phyloP scores from a whole-genome alignment of 2,888 invertebrate genomes.

The Drosophila helvetica region DNA sequence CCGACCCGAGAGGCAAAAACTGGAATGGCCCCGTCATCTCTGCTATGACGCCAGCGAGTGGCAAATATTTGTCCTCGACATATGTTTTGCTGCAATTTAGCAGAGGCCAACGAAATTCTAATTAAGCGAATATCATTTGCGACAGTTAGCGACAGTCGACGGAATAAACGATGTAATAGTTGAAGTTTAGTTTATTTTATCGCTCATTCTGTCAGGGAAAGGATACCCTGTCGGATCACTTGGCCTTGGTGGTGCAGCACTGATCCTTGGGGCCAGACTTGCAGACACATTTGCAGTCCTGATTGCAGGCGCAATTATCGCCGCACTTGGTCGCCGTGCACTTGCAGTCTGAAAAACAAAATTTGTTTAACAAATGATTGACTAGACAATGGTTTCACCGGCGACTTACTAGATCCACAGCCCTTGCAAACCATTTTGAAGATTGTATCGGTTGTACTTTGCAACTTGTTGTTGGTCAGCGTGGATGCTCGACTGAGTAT shows the following conservation, averaged over 20 bases:
- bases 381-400: neutral
- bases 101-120: constrained; percentile 33
- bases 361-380: neutral
- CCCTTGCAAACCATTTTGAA: constrained; percentile 71
- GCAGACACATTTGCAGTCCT: constrained; percentile 71
- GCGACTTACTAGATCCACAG: constrained; percentile 66
- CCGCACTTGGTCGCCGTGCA: constrained; percentile 67
- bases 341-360: constrained; percentile 60
- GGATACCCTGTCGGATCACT: constrained; percentile 1
- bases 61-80: constrained; percentile 42
- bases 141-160: constrained; percentile 7
- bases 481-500: constrained; percentile 14
- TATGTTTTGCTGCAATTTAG: constrained; percentile 24
- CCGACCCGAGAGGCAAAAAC: constrained; percentile 16
- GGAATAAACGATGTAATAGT: constrained; percentile 2
- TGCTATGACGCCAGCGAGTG: constrained; percentile 4
- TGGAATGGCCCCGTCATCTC: constrained; percentile 6
- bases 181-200: constrained; percentile 13
- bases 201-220: neutral
- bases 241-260: constrained; percentile 64
- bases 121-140: constrained; percentile 45
- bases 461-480: constrained; percentile 9
- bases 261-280: constrained; percentile 69
- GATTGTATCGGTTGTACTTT: neutral
- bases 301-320: constrained; percentile 68